Base-by-base conservation (phyloP, 37 sponge, comb jelly and placozoan genomes). In the Eunapius fragilis region DNA sequence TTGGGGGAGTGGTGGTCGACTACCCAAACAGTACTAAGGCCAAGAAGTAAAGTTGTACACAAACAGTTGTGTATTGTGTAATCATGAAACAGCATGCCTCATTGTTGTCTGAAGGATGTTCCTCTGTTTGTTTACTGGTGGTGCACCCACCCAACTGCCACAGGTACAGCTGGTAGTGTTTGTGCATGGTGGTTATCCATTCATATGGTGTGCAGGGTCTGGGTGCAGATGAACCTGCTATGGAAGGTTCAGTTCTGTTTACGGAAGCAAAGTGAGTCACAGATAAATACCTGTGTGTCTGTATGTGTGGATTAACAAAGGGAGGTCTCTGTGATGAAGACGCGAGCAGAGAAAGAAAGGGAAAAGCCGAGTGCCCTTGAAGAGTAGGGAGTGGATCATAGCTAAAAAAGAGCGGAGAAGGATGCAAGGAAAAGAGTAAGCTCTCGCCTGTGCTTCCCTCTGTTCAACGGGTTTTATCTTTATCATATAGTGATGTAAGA, bases 1-100 rank as follows among this genome's bases (percentile, higher is more conserved):
- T 97, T 45, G 99, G 99, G 45, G 99, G 99, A 1, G 91, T 99
- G 79, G 96, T 97, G 31, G 81, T 99, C 23, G 99, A 99, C 89
- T 99, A 94, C 69, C 99, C 99, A 5, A 93, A 99, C 91, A 97
- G 97, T 48, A 92, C 96, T 37, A 99, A 94, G 47, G 99, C 99
- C 37, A 99, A 95, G 77, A 99, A 99, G 99, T 96, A 24, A 80
- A 85, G 74, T 25, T 70, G 71, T 70, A 13, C 3, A 10, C 26
- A 70, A 25, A 70, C 71, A 28, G 71, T 6, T 70, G n/a, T 25
- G 28, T 13, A 3, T 25, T 70, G 71, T 70, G 71, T n/a, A 74
- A n/a, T n/a, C n/a, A n/a, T n/a, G n/a, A n/a, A n/a, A n/a, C n/a
- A n/a, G n/a, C 73, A 26, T 38, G 28, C 41, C 10, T 12, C 28